phyloP scores from a whole-genome alignment of 2,888 invertebrate genomes.

The Boloria euphrosyne region DNA sequence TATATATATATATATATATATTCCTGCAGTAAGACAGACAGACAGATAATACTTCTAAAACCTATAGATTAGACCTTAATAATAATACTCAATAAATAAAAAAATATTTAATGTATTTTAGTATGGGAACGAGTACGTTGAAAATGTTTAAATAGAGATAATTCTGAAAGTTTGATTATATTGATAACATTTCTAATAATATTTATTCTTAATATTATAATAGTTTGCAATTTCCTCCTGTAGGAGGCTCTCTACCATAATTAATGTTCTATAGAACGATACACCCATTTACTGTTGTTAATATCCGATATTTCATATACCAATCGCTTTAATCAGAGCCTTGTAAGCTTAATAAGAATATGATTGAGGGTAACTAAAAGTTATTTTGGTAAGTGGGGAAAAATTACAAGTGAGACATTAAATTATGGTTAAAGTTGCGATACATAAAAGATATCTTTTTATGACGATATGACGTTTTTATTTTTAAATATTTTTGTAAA shows the following conservation, averaged over 20 bases:
- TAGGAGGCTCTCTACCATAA: slow-evolving; percentile 38
- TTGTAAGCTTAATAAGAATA: slow-evolving; percentile 30
- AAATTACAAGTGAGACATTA: neutral
- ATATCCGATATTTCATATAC: slow-evolving; percentile 37
- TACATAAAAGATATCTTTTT: neutral
- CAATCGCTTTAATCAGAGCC: slow-evolving; percentile 33
- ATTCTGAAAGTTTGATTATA: no score
- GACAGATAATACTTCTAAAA: no score
- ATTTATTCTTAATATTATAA: slow-evolving; percentile 15
- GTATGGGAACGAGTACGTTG: no score
- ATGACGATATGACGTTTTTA: no score
- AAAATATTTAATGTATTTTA: no score
- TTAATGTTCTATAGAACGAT: slow-evolving; percentile 41
- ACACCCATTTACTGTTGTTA: slow-evolving; percentile 39
- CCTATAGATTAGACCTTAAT: no score
- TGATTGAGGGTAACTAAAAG: slow-evolving; percentile 16
- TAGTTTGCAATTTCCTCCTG: slow-evolving; percentile 42
- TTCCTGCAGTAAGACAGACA: no score
- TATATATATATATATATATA: no score
- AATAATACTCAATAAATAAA: no score
- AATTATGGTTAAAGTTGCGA: neutral
- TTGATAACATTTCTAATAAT: slow-evolving; percentile 27
- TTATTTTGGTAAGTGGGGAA: slow-evolving; percentile 4
- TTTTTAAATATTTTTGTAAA: neutral
- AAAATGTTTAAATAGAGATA: no score